Percentiles rank a stretch among this genome's conserved stretches.
Conservation (phyloP, 1,140 invertebrate species). For the Adoxophyes honmai region DNA sequence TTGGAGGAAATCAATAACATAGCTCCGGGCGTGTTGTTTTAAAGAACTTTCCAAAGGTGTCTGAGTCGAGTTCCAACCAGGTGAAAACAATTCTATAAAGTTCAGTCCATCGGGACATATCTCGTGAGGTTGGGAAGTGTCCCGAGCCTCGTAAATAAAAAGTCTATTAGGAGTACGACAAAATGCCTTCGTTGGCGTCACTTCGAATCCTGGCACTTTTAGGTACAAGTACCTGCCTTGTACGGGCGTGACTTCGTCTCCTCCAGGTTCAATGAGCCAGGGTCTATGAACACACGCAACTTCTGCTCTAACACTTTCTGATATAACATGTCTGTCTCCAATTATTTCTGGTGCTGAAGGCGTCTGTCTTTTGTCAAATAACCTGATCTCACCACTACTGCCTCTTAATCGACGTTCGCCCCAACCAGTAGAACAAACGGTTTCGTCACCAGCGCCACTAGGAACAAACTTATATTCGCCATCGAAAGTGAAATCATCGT, state of each 20-base stretch:
- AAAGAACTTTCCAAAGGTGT: slow-evolving; percentile 70
- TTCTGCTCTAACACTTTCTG: slow-evolving; percentile 72
- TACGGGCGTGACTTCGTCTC: slow-evolving; percentile 72
- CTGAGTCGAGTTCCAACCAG: slow-evolving; percentile 82
- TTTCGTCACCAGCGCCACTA: slow-evolving; percentile 70
- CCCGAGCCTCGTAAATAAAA: slow-evolving; percentile 83
- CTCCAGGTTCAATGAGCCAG: slow-evolving; percentile 86
- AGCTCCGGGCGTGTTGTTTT: slow-evolving; percentile 81
- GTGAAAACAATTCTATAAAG: slow-evolving; percentile 84
- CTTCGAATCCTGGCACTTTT: slow-evolving; percentile 81
- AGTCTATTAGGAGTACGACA: slow-evolving; percentile 86
- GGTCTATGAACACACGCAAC: slow-evolving; percentile 84
- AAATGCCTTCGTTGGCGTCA: slow-evolving; percentile 75
- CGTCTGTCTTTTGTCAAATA: slow-evolving; percentile 64
- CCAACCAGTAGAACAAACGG: slow-evolving; percentile 79
- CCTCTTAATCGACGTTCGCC: slow-evolving; percentile 81
- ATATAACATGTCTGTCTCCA: slow-evolving; percentile 70
- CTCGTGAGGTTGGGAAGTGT: slow-evolving; percentile 79
- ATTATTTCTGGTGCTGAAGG: slow-evolving; percentile 65
- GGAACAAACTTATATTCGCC: slow-evolving; percentile 86
- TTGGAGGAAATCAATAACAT: slow-evolving; percentile 84
- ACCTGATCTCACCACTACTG: slow-evolving; percentile 82
- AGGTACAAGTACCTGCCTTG: slow-evolving; percentile 84
- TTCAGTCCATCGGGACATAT: slow-evolving; percentile 80
- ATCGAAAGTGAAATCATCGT: slow-evolving; percentile 88